Conservation (phyloP, 2,797 vertebrate species). For the Serranus cabrilla region DNA sequence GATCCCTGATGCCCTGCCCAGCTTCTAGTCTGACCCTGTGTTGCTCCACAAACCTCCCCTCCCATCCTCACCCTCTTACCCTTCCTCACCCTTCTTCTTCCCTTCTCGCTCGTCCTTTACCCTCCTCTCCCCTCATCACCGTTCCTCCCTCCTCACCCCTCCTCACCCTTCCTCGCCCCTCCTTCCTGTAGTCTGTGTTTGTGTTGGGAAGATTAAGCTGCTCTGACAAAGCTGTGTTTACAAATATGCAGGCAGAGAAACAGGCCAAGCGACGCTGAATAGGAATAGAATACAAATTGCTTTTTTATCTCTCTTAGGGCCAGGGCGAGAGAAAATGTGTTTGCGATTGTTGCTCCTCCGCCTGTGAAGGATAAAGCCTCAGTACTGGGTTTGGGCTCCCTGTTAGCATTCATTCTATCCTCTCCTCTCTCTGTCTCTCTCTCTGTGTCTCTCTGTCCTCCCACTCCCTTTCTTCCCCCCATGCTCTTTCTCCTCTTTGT, state of each 20-base stretch:
- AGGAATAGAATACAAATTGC: conserved; percentile 91
- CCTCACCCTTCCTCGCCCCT: conserved; percentile 67
- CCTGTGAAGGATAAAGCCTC: conserved; percentile 88
- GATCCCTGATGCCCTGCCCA: conserved; percentile 45
- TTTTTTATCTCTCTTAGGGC: conserved; percentile 90
- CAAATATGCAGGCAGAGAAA: conserved; percentile 90
- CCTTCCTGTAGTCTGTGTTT: conserved; percentile 82
- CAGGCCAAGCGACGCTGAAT: conserved; percentile 88
- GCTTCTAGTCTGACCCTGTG: conserved; percentile 38
- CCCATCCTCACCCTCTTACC: conserved; percentile 38
- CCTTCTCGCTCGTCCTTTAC: conserved; percentile 40
- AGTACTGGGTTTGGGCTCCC: conserved; percentile 84
- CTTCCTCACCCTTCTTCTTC: conserved; percentile 44
- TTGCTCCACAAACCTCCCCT: conserved; percentile 32
- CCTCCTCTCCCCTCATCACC: conserved; percentile 29
- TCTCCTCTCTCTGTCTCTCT: conserved; percentile 71
- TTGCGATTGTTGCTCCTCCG: conserved; percentile 89
- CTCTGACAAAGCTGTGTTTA: conserved; percentile 90
- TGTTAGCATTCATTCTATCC: conserved; percentile 88
- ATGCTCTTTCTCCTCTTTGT: conserved; percentile 77
- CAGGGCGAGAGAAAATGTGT: conserved; percentile 89
- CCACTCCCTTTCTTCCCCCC: conserved; percentile 75
- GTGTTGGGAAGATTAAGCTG: conserved; percentile 89
- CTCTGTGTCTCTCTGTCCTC: conserved; percentile 72
- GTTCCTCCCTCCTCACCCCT: conserved; percentile 60